These are phyloP conservation scores for Hololepta plana DNA, from an alignment of 2,888 invertebrate species.

Conservation along the genomic window DNA sequence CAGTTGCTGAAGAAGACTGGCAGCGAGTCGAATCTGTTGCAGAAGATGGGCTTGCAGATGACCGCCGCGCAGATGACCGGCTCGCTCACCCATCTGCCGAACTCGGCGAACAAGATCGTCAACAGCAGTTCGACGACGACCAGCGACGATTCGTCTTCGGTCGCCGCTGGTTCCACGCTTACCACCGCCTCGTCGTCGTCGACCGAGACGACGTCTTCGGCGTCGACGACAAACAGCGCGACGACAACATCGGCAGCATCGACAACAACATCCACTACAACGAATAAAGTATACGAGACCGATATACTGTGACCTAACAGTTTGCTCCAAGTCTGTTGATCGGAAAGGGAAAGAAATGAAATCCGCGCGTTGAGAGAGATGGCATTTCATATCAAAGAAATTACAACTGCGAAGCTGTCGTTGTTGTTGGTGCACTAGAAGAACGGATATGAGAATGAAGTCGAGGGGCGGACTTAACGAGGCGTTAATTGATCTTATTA, in stretches of 20 bases:
- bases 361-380: too few relatives aligned
- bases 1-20: conserved; percentile 64
- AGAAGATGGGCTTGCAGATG: conserved; percentile 61
- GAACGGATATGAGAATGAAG: too few relatives aligned
- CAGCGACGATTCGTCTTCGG: too few relatives aligned
- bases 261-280: conserved; percentile 44
- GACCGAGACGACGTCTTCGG: too few relatives aligned
- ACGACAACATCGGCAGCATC: conserved; percentile 13
- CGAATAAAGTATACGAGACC: conserved; percentile 77
- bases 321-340: conserved; percentile 9
- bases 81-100: conserved; percentile 42
- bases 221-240: conserved; percentile 10
- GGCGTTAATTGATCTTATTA: too few relatives aligned
- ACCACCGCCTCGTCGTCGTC: conserved; percentile 7
- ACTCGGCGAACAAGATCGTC: conserved; percentile 14
- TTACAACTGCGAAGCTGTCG: too few relatives aligned
- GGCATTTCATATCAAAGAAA: too few relatives aligned
- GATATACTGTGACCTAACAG: conserved; percentile 70
- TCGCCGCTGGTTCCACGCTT: conserved; percentile 11
- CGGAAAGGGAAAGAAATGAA: too few relatives aligned
- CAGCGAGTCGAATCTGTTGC: conserved; percentile 70
- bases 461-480: too few relatives aligned
- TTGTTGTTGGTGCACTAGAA: too few relatives aligned
- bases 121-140: conserved; percentile 17
- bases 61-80: conserved; percentile 36